phyloP scores from a whole-genome alignment of 1,140 invertebrate genomes.

The Lepidurus arcticus region DNA sequence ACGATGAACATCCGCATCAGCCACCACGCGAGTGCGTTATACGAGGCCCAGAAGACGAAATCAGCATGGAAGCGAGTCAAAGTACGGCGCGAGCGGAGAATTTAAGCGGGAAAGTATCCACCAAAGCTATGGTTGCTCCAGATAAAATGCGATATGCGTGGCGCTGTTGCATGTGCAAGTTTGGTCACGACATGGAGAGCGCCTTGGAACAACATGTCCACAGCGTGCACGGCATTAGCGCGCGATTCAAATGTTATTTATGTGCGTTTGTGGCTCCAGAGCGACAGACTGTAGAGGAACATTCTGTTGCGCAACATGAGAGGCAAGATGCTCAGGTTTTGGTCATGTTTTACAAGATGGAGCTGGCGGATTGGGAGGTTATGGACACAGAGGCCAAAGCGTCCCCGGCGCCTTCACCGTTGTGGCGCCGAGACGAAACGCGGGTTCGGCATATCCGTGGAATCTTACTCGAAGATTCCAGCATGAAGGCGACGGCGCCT shows the following conservation, averaged over 20 bases:
- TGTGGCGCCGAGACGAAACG: constrained; percentile 53
- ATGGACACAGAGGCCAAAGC: constrained; percentile 31
- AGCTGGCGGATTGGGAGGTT: constrained; percentile 37
- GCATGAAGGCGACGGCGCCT: constrained; percentile 39
- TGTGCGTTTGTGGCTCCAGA: constrained; percentile 55
- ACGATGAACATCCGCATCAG: constrained; percentile 55
- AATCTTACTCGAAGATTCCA: constrained; percentile 51
- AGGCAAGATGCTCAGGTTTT: constrained; percentile 39
- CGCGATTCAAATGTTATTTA: constrained; percentile 59
- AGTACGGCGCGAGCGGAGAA: background rate
- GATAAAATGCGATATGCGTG: constrained; percentile 45
- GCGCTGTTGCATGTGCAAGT: constrained; percentile 62
- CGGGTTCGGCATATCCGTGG: constrained; percentile 56
- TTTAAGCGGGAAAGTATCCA: constrained; percentile 32
- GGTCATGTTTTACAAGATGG: constrained; percentile 39
- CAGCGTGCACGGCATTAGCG: constrained; percentile 54
- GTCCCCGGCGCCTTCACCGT: constrained; percentile 49
- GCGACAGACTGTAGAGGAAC: constrained; percentile 52
- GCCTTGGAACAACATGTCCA: constrained; percentile 55
- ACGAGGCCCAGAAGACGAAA: constrained; percentile 44
- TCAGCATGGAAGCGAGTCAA: background rate
- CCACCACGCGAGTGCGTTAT: constrained; percentile 52
- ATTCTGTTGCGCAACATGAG: constrained; percentile 51
- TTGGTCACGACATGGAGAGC: constrained; percentile 53
- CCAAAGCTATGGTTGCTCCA: constrained; percentile 1